phyloP scores from a whole-genome alignment of 2,797 vertebrate genomes.

The Tympanoctomys barrerae region DNA sequence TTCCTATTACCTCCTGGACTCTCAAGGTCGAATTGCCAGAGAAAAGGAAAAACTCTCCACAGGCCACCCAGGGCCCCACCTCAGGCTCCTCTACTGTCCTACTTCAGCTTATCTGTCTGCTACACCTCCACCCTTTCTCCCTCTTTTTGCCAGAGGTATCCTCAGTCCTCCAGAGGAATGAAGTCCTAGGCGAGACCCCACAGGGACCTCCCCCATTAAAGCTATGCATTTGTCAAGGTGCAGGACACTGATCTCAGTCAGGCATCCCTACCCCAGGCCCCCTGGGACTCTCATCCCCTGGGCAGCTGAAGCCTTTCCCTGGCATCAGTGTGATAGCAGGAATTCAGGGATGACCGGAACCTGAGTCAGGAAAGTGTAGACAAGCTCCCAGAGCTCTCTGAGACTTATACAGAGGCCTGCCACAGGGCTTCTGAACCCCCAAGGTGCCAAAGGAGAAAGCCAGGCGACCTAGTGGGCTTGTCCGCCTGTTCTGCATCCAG shows the following conservation, averaged over 20 bases:
- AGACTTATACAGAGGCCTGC: background rate
- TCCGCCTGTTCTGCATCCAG: background rate
- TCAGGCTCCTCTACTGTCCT: background rate
- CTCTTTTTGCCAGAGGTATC: background rate
- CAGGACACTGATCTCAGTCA: background rate
- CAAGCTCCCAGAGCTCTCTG: background rate
- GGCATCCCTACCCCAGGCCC: background rate
- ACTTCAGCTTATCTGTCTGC: background rate
- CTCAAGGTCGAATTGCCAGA: background rate
- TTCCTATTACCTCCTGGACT: background rate
- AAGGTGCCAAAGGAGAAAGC: background rate
- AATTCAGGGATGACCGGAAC: background rate
- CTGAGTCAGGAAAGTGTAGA: background rate
- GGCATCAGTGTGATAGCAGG: background rate
- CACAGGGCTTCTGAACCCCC: background rate
- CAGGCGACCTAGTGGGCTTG: background rate
- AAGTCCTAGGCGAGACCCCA: background rate
- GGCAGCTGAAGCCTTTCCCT: background rate
- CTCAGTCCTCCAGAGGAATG: background rate
- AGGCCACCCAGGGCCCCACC: background rate
- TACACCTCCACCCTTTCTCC: background rate
- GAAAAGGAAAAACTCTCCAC: background rate
- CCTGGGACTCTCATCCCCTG: background rate
- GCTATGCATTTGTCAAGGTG: background rate
- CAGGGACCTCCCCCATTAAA: background rate